A percentile compares a stretch with the other conserved stretches of the same genome.
Conservation (phyloP, 2,888 invertebrate species). For the Caenorhabditis zanzibari region DNA sequence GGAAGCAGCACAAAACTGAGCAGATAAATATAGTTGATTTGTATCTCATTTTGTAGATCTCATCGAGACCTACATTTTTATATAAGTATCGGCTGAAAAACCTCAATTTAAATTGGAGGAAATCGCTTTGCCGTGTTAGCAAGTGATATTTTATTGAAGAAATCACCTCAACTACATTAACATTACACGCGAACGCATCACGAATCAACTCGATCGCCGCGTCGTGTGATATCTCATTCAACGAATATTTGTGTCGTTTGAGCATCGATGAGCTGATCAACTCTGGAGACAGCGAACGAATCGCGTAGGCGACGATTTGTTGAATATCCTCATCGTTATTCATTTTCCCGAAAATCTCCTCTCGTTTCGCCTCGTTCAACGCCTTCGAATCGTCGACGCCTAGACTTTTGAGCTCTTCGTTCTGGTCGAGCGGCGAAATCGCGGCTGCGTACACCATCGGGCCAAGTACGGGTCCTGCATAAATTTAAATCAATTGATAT, state of each 20-base stretch:
- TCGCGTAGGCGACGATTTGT: conserved; percentile 91
- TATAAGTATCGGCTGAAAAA: too few relatives aligned
- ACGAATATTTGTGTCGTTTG: conserved; percentile 88
- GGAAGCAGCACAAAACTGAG: too few relatives aligned
- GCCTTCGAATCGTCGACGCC: conserved; percentile 90
- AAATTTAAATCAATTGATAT: neutral
- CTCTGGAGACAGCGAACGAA: conserved; percentile 86
- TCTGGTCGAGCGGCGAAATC: conserved; percentile 74
- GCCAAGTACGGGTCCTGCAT: conserved; percentile 92
- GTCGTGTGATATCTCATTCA: conserved; percentile 97
- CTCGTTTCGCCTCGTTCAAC: conserved; percentile 93
- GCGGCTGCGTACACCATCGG: conserved; percentile 84
- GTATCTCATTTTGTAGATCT: too few relatives aligned
- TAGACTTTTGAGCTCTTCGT: conserved; percentile 72
- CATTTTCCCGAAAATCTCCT: conserved; percentile 90
- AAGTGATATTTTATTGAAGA: too few relatives aligned
- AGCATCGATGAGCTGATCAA: conserved; percentile 75
- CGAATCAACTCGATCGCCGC: conserved; percentile 93
- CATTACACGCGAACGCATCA: conserved; percentile 89
- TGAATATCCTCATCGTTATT: conserved; percentile 87
- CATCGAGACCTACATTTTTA: too few relatives aligned
- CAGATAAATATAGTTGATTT: too few relatives aligned
- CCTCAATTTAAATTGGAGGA: too few relatives aligned
- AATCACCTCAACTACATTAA: conserved; percentile 89
- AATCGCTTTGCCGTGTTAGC: too few relatives aligned